phyloP scores from a whole-genome alignment of 2,888 invertebrate genomes.

The Pandemis corylana region DNA sequence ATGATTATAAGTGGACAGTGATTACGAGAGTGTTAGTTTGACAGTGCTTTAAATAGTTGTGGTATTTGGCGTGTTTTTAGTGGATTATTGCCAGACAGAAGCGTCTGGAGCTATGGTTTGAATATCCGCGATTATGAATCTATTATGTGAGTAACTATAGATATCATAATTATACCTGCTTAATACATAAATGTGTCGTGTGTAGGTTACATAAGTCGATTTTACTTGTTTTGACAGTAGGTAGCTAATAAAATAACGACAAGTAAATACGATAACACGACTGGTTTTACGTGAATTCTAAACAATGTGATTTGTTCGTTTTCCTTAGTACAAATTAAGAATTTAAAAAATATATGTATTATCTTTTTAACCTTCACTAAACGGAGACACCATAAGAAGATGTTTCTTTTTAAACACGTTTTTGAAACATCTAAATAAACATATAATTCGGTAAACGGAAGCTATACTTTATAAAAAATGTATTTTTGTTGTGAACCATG shows the following conservation, averaged over 20 bases:
- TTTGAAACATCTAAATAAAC: too few relatives aligned
- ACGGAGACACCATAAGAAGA: too few relatives aligned
- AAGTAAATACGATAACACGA: not conserved
- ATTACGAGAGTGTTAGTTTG: conserved; percentile 1
- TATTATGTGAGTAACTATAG: conserved; percentile 20
- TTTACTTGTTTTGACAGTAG: not conserved
- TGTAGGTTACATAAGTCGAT: not conserved
- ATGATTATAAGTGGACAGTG: conserved; percentile 21
- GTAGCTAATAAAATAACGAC: not conserved
- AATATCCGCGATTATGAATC: conserved; percentile 20
- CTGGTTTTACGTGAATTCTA: not conserved
- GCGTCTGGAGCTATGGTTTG: not conserved
- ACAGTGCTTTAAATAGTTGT: conserved; percentile 27
- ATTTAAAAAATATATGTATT: too few relatives aligned
- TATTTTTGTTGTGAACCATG: too few relatives aligned
- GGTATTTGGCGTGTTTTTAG: conserved; percentile 23
- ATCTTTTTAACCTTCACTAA: too few relatives aligned
- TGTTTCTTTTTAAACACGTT: too few relatives aligned
- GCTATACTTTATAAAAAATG: too few relatives aligned
- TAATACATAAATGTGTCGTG: not conserved
- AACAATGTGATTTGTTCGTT: not conserved
- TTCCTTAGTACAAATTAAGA: not conserved
- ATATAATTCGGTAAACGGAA: too few relatives aligned
- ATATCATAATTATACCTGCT: not conserved
- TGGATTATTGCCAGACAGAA: conserved; percentile 36